Base-by-base conservation (phyloP, 2,797 vertebrate genomes). In the Pseudochirops corinnae region DNA sequence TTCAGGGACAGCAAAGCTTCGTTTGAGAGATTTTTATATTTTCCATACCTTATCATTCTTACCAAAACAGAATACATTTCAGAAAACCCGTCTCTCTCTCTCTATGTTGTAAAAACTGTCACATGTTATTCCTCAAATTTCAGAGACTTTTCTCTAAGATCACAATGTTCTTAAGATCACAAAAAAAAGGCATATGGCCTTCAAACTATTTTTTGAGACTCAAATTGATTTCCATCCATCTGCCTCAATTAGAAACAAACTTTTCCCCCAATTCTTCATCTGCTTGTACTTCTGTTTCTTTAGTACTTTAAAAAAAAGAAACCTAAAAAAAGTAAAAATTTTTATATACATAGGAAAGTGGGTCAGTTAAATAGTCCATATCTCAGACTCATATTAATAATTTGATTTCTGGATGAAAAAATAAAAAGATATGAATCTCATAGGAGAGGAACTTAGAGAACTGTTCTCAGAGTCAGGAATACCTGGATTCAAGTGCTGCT, bases 281-380 rank as follows among this genome's bases (percentile, higher is more conserved):
- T 90, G 39, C 93, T 96, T 95, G 58, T 82, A 57, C 87, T 93
- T 96, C 26, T 96, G 33, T 50, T 11, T 94, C 96, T 95, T 93
- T 31, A 90, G 3, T 91, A 92, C 94, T 93, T 31, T 56, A 92
- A 67, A 93, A 87, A 91, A 91, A 55, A 16, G 18, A 33, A n/a
- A 18, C n/a, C 9, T 46, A 31, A 91, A 91, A 33, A 90, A 55
- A 14, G 1, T 95, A 62, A 94, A 95, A n/a, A 46, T 3, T 55
- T 60, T 87, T 55, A 55, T 56, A 95, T 10, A 50, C 1, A 90
- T 12, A 56, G 0, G n/a, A 90, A 90, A 90, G 56, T 82, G 1
- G 82, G 55, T 57, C 90, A 56, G 82, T 91, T 92, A 16, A 11
- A 11, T 29, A 82, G 91, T 12, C 12, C 93, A 6, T 82, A 52